These are phyloP conservation scores for Ophion costatus DNA, from an alignment of 2,888 invertebrate species.

Conservation along the genomic window DNA sequence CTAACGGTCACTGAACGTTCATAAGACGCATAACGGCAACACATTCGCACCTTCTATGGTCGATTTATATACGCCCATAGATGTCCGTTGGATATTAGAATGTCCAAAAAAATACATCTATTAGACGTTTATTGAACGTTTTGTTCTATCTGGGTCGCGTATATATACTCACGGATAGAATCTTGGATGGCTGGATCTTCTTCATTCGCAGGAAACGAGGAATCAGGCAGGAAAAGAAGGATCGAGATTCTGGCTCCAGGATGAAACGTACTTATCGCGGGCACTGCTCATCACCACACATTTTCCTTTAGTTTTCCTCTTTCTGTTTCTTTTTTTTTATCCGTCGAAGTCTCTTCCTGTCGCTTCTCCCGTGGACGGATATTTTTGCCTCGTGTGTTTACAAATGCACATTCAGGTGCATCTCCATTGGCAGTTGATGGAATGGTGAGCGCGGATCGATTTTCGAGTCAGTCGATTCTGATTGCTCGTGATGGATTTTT, in stretches of 20 bases:
- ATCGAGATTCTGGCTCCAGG: slow-evolving; percentile 46
- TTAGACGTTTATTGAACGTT: too few species aligned
- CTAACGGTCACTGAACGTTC: too few species aligned
- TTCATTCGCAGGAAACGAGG: slow-evolving; percentile 44
- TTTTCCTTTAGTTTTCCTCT: slow-evolving; percentile 15
- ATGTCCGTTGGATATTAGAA: too few species aligned
- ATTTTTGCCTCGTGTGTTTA: too few species aligned
- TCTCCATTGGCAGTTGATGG: background rate
- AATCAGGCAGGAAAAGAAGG: slow-evolving; percentile 27
- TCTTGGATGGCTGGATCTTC: slow-evolving; percentile 22
- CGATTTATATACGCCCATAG: too few species aligned
- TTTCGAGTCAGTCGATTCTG: background rate
- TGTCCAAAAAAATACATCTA: too few species aligned
- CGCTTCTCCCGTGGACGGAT: background rate
- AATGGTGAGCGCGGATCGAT: background rate
- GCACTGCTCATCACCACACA: background rate
- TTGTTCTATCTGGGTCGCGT: too few species aligned
- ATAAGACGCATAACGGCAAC: too few species aligned
- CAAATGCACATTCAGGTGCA: background rate
- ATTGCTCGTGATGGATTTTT: background rate
- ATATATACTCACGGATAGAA: slow-evolving; percentile 11
- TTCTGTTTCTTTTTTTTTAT: slow-evolving; percentile 47
- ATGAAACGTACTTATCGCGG: slow-evolving; percentile 17
- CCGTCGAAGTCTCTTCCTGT: background rate
- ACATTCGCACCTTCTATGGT: too few species aligned